Percentiles rank a stretch among this genome's conserved stretches.
Evolutionary conservation across 1,140 invertebrate genomes (phyloP).

Genomic region (Drosophila ohnishii): DNA sequence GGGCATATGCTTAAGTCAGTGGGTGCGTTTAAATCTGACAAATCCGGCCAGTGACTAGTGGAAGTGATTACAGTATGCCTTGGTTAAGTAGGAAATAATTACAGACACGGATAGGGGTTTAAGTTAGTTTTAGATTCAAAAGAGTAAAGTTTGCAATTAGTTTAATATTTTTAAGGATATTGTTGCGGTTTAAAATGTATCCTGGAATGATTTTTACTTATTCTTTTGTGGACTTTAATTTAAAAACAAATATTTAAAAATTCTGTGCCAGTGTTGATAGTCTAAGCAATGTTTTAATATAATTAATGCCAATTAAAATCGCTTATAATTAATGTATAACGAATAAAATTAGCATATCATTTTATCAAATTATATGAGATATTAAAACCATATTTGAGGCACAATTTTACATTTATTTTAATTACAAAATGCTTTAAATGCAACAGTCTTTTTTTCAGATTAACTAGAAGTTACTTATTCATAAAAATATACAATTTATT

Average conservation of each 20-base stretch:
- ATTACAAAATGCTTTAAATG: not conserved
- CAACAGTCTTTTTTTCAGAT: not conserved
- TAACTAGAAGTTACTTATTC: not conserved
- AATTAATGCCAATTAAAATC: not conserved
- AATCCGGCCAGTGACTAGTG: slow-evolving; percentile 15
- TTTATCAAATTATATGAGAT: not conserved
- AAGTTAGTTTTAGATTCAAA: not conserved
- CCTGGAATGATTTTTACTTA: accelerated
- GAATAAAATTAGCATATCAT: not conserved
- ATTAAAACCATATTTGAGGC: not conserved
- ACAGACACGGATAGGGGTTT: not conserved
- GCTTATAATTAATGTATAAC: not conserved
- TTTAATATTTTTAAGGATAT: not conserved
- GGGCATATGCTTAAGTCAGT: slow-evolving; percentile 5
- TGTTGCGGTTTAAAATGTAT: not conserved
- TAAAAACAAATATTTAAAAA: too few species aligned
- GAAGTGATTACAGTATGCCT: not conserved
- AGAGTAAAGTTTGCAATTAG: not conserved
- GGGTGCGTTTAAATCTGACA: slow-evolving; percentile 2
- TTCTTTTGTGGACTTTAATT: not conserved
- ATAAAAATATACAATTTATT: not conserved
- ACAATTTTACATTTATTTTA: not conserved
- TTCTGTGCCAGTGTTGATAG: not conserved
- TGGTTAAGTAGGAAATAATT: not conserved
- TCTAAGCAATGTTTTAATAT: not conserved